Percentiles rank a stretch among this genome's conserved stretches.
These are phyloP conservation scores for Bovichtus variegatus DNA, from an alignment of 2,797 vertebrate species.

Conservation along the genomic window DNA sequence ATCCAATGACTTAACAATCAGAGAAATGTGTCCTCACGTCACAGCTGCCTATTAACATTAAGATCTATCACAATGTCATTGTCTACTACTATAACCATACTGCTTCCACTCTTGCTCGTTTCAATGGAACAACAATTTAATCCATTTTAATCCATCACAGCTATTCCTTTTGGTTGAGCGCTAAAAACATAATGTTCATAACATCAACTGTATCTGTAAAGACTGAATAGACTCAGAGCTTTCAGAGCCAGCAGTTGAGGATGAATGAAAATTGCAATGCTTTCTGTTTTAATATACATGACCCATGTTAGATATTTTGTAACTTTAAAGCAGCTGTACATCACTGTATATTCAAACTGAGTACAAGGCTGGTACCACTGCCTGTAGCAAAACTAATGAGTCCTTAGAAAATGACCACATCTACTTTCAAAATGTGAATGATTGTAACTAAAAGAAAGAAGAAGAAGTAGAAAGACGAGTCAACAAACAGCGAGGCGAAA, in stretches of 20 bases:
- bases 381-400: background rate
- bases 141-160: no score
- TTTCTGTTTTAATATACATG: background rate
- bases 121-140: background rate
- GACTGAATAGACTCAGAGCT: no score
- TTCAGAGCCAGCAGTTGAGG: no score
- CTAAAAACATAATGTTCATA: background rate
- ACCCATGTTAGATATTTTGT: background rate
- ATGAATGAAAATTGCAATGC: no score
- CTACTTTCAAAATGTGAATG: slow-evolving; percentile 5
- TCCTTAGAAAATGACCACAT: slow-evolving; percentile 1
- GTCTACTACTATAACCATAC: background rate
- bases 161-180: background rate
- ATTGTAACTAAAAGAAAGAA: background rate
- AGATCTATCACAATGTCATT: background rate
- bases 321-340: background rate
- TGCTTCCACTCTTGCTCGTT: background rate
- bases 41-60: no score
- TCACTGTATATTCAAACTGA: background rate
- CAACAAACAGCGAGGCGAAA: slow-evolving; percentile 12
- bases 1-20: no score
- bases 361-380: background rate
- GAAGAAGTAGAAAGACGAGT: background rate
- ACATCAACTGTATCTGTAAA: background rate
- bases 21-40: no score